Conservation (phyloP, 2,797 vertebrate genomes). For the Melanotaenia maccullochi region DNA sequence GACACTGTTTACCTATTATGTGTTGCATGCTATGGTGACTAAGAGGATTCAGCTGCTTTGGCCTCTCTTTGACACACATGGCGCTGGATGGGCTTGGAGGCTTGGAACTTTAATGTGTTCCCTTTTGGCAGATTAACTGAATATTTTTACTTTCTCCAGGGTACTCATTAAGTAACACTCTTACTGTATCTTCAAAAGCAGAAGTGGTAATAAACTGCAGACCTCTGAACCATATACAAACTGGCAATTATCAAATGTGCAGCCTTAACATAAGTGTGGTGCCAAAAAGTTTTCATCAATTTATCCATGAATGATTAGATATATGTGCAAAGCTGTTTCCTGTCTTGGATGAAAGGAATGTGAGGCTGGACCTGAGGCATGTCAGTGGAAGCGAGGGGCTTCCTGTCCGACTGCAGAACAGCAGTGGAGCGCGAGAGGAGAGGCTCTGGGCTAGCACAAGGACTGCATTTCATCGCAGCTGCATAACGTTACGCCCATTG, state of each 20-base stretch:
- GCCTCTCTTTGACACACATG: conserved; percentile 49
- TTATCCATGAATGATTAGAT: conserved; percentile 22
- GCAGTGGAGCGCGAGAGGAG: conserved; percentile 25
- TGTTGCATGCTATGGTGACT: conserved; percentile 41
- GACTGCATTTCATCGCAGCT: conserved; percentile 56
- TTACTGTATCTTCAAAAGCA: conserved; percentile 1
- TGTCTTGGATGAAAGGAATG: conserved; percentile 44
- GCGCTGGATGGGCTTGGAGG: conserved; percentile 33
- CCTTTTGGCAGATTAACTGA: conserved; percentile 29
- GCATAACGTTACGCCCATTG: conserved; percentile 60
- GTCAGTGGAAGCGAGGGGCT: conserved; percentile 54
- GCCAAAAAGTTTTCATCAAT: conserved; percentile 21
- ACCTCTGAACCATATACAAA: not conserved
- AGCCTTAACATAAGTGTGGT: not conserved
- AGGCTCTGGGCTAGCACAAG: conserved; percentile 21
- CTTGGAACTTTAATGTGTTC: conserved; percentile 40
- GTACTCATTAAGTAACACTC: conserved; percentile 18
- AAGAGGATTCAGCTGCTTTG: conserved; percentile 64
- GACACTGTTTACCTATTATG: conserved; percentile 68
- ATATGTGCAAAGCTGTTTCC: conserved; percentile 38
- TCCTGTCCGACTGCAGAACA: conserved; percentile 38
- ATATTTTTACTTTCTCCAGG: conserved; percentile 35
- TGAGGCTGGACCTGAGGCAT: conserved; percentile 38
- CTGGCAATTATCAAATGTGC: not conserved
- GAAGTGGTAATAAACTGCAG: not conserved